A percentile compares a stretch with the other conserved stretches of the same genome.
These are phyloP conservation scores for Synanceia verrucosa DNA, from an alignment of 2,797 vertebrate species.

Conservation along the genomic window DNA sequence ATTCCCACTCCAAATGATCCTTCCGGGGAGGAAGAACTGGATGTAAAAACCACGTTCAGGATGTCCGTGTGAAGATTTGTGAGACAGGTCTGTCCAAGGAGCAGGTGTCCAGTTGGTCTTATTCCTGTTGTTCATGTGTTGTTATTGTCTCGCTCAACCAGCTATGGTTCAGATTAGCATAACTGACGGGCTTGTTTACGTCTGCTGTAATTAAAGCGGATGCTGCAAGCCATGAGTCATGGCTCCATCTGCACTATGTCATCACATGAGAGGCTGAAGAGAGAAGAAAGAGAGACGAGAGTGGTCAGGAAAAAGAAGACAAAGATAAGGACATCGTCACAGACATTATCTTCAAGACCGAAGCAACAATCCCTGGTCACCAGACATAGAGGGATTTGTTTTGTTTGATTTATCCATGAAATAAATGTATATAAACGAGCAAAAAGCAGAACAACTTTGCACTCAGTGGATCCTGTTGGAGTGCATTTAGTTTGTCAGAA, in stretches of 20 bases:
- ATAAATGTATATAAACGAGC: not conserved
- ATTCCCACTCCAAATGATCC: constrained; percentile 23
- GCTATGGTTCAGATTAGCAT: constrained; percentile 73
- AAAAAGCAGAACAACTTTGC: not conserved
- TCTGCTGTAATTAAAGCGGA: constrained; percentile 66
- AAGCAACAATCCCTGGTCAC: not conserved
- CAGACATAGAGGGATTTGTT: not conserved
- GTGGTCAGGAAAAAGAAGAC: not conserved
- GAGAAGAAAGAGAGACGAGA: constrained; percentile 3
- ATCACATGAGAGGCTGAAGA: constrained; percentile 42
- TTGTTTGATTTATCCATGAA: not conserved
- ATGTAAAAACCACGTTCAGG: not conserved
- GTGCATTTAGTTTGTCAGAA: not conserved
- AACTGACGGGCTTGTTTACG: constrained; percentile 79
- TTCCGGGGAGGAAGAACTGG: constrained; percentile 12
- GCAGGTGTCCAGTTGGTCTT: constrained; percentile 71
- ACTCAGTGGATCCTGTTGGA: not conserved
- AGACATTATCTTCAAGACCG: not conserved
- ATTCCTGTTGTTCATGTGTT: constrained; percentile 64
- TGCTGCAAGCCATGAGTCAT: constrained; percentile 73
- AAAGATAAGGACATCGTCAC: constrained; percentile 3
- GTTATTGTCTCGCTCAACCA: constrained; percentile 69
- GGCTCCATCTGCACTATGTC: constrained; percentile 68
- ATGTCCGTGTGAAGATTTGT: constrained; percentile 43
- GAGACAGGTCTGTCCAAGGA: constrained; percentile 54